Evolutionary conservation across 1,140 invertebrate genomes (phyloP), one percentile per base, ranked within the genome.

Genomic region (Bactericera cockerelli): DNA sequence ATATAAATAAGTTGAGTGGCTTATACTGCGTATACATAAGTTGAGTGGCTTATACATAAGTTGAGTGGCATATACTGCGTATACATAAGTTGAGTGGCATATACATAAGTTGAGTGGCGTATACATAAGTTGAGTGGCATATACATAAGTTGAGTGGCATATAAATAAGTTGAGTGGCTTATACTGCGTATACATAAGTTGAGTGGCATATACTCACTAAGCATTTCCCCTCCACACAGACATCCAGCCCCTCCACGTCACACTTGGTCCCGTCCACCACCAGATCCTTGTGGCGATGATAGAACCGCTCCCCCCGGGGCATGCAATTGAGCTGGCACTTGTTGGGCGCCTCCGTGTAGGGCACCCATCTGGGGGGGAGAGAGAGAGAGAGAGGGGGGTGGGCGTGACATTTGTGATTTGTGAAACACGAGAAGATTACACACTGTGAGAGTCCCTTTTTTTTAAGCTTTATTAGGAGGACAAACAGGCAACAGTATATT

Each of bases 291-390:
- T 93, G 89, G 14, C 90, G 79, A 70, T 89, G 93, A 72, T 95
- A 96, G 75, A 97, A 97, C 55, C 87, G 77, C 70, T 93, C 90
- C 2, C 87, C 87, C 59, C 80, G 79, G 2, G 94, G 93, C 83
- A 90, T 93, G 70, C 95, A 98, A 72, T 94, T 93, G 62, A 98
- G 73, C 74, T 95, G 90, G 70, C 94, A 98, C 54, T 87, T 89
- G 72, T 93, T 92, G 25, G 82, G 80, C 2, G 81, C 85, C 68
- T 85, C 87, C 33, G 80, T 84, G 70, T 92, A 92, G 0, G 89
- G 88, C 57, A 90, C 78, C 89, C 89, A 93, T 59, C 86, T 88
- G 67, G 13, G 73, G 70, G 62, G 65, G 65, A 68, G 65, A 63
- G 62, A 65, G 57, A 59, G 56, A 57, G 55, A 42, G 4, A n/a